Evolutionary conservation across 2,888 invertebrate genomes (phyloP).

Genomic region (Unio pictorum): DNA sequence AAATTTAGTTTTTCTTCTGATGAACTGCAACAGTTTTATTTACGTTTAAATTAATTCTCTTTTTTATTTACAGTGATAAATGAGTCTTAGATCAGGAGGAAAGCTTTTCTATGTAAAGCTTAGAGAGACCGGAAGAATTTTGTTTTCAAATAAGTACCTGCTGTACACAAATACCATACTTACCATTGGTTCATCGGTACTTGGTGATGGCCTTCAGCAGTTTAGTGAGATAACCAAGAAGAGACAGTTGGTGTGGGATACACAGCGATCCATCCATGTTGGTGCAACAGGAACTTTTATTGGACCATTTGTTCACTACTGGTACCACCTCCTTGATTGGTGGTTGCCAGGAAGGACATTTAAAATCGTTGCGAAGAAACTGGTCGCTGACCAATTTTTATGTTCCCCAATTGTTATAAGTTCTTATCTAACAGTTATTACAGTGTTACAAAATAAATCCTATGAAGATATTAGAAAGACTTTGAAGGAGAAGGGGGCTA

Average conservation of each 20-base stretch:
- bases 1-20: background rate
- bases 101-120: conserved; percentile 1
- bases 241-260: conserved; percentile 63
- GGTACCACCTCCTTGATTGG: conserved; percentile 86
- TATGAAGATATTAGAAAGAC: conserved; percentile 35
- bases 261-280: conserved; percentile 81
- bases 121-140: conserved; percentile 10
- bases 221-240: conserved; percentile 77
- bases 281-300: conserved; percentile 83
- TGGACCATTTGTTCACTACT: conserved; percentile 87
- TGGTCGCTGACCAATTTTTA: conserved; percentile 85
- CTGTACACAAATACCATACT: conserved; percentile 83
- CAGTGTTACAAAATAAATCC: conserved; percentile 32
- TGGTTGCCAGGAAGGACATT: conserved; percentile 81
- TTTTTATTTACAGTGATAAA: conserved; percentile 1
- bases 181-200: conserved; percentile 82
- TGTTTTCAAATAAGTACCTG: conserved; percentile 54
- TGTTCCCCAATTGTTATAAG: conserved; percentile 86
- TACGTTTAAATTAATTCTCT: background rate
- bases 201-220: conserved; percentile 87
- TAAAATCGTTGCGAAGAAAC: conserved; percentile 78
- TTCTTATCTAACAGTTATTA: conserved; percentile 31
- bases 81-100: background rate
- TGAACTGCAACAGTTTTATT: background rate
- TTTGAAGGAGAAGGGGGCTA: conserved; percentile 78